phyloP scores from a whole-genome alignment of 2,113 vertebrate species.

The Dromas ardeola region DNA sequence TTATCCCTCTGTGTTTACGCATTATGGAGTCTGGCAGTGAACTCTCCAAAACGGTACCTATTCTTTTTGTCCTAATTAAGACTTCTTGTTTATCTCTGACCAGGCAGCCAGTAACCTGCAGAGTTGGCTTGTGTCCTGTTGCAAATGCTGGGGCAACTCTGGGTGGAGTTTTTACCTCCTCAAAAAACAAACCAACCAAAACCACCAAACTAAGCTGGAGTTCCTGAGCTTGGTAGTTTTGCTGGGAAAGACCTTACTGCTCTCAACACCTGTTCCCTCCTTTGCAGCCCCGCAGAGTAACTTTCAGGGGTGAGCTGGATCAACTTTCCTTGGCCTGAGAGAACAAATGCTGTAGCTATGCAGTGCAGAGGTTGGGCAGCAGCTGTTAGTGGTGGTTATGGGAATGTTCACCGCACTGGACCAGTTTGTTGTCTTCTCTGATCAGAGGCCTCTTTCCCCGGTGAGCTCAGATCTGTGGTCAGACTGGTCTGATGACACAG shows the following conservation, averaged over 20 bases:
- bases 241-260: neutral
- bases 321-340: neutral
- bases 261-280: neutral
- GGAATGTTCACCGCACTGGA: neutral
- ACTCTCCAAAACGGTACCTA: constrained; percentile 93
- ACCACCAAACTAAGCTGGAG: neutral
- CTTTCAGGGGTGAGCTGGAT: neutral
- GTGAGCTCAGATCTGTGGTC: neutral
- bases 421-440: neutral
- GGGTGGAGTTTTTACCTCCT: neutral
- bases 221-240: neutral
- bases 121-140: neutral
- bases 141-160: neutral
- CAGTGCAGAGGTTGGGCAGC: neutral
- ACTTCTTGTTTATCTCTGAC: neutral
- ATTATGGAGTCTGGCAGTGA: constrained; percentile 99
- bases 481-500: neutral
- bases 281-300: neutral
- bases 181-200: neutral
- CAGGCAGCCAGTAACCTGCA: neutral
- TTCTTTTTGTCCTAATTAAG: neutral
- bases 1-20: constrained; percentile 96
- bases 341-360: neutral
- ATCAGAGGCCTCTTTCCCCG: neutral
- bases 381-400: neutral